Base-by-base conservation (phyloP, 2,113 vertebrate genomes). In the Chrysochloris asiatica region DNA sequence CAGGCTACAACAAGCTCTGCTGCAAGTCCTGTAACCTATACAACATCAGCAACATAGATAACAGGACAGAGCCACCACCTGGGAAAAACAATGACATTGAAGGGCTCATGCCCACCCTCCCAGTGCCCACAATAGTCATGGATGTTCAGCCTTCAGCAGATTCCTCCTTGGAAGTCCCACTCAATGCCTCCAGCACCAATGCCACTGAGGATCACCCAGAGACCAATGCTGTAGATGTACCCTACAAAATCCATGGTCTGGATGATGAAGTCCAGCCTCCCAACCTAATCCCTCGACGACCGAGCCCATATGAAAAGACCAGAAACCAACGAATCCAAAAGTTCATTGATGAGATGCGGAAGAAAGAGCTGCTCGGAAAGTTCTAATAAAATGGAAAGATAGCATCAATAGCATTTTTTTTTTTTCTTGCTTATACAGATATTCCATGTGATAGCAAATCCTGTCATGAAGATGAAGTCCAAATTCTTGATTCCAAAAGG, bases 311-410 rank as follows among this genome's bases (percentile, higher is more conserved):
- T 0, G 99, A 99, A 97, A 98, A 97, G 97, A 99, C 99, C 82
- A 98, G 97, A 97, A 99, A 99, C 98, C 99, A 98, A 94, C 98
- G 99, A 59, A 99, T 99, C 96, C 99, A 99, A 95, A 98, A 99
- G 97, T 98, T 99, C 95, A 98, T 99, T 10, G 98, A 98, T 81
- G 99, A 99, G 95, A 99, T 99, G 95, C 97, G 96, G 90, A 98
- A 97, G 92, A 98, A 22, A 97, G 96, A 98, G 98, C 97, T 98
- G 98, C 98, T 98, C 41, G 97, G 98, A 80, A 99, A 98, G 97
- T 98, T 97, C 92, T 97, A 96, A 96, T 98, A 97, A 97, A 98
- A 97, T 75, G 96, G 97, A 96, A 96, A 96, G 96, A 86, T 0
- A 92, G 96, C 94, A 91, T 88, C 93, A 89, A 67, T 67, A 93